Evolutionary conservation across 2,888 invertebrate genomes (phyloP), one percentile per base, ranked within the genome.

Genomic region (Meghimatium bilineatum): DNA sequence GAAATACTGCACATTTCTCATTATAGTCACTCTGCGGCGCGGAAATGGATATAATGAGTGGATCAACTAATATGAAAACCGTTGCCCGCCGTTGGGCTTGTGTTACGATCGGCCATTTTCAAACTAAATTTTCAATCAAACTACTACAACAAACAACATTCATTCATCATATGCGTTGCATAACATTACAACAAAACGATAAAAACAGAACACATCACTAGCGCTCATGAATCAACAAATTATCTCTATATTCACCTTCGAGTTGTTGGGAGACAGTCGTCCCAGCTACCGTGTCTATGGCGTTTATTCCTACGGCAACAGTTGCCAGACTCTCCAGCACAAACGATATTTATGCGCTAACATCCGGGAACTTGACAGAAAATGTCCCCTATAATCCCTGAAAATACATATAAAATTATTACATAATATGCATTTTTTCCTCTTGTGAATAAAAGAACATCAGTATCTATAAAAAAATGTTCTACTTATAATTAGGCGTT

Each of bases 281-380:
- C 93, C 93, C 92, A 93, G 93, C 91, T 93, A 94, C 94, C 89
- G 94, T 94, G 93, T 89, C 94, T 94, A 94, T 94, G 94, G 93
- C 93, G 93, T 93, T 93, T 93, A 93, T 93, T 93, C 93, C 94
- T 93, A 93, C 91, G 93, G 93, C 93, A 93, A 93, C 93, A 90
- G 93, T 93, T 93, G 93, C 93, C 93, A 93, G 92, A 92, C 92
- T 91, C 88, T 88, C 91, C 91, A 91, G 89, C 90, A 91, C 88
- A 88, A 32, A 84, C 84, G 36, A 87, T 88, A 89, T 91, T 87
- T 86, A 80, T 91, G 84, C 91, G 91, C 91, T 83, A 79, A 82
- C 86, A 87, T 86, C 87, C 87, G 84, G 86, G 87, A 63, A 52
- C 49, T 44, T 78, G 10, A 38, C 12, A n/a, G 6, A n/a, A 63